phyloP scores from a whole-genome alignment of 2,797 vertebrate genomes.

The Emydoidea blandingii region DNA sequence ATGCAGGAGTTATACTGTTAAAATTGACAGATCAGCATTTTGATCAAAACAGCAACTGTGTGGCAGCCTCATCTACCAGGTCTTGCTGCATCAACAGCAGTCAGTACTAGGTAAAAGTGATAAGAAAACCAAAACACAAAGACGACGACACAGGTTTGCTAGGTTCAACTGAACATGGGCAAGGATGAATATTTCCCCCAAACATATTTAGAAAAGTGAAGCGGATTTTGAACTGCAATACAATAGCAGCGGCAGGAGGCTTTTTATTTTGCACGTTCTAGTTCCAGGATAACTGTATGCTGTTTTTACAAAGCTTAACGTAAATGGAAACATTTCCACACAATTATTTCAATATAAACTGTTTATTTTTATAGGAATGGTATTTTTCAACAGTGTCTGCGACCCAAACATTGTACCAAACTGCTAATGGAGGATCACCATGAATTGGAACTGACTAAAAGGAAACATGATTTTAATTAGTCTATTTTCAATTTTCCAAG shows the following conservation, averaged over 20 bases:
- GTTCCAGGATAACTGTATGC: not conserved
- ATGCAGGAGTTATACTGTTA: constrained; percentile 9
- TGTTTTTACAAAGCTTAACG: not conserved
- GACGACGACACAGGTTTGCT: not conserved
- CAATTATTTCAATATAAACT: not conserved
- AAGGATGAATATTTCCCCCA: constrained; percentile 15
- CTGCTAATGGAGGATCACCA: not conserved
- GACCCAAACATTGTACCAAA: not conserved
- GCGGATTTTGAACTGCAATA: not conserved
- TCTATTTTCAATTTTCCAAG: not conserved
- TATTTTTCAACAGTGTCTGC: not conserved
- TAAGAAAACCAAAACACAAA: not conserved
- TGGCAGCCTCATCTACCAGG: not conserved
- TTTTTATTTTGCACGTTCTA: not conserved
- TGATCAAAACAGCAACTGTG: not conserved
- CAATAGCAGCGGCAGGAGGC: not conserved
- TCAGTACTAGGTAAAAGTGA: not conserved
- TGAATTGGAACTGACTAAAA: not conserved
- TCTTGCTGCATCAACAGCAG: constrained; percentile 14
- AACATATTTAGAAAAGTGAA: constrained; percentile 11
- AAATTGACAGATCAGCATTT: not conserved
- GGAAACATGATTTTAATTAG: not conserved
- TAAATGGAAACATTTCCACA: not conserved
- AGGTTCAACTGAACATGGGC: not conserved
- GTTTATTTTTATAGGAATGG: not conserved